phyloP scores from a whole-genome alignment of 2,113 vertebrate species.

The Mus musculus region DNA sequence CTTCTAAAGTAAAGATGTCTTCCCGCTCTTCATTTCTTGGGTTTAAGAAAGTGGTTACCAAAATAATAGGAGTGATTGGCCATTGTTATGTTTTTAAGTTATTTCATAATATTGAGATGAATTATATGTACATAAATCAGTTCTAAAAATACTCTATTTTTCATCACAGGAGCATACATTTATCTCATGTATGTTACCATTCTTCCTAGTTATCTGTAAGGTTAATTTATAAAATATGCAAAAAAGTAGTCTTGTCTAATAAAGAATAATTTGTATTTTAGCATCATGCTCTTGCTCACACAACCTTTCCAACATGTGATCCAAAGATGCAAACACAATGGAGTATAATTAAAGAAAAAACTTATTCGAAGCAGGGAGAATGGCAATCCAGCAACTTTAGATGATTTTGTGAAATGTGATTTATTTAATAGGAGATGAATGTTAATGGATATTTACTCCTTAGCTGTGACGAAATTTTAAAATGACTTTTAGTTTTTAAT shows the following conservation, averaged over 20 bases:
- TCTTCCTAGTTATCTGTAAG: not conserved
- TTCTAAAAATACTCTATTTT: not conserved
- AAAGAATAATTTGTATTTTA: conserved; percentile 34
- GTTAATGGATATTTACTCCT: conserved; percentile 40
- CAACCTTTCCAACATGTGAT: conserved; percentile 14
- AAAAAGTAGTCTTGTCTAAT: not conserved
- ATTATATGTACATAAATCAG: not conserved
- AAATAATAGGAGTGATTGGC: not conserved
- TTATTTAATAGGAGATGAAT: conserved; percentile 49
- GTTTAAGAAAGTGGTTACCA: conserved; percentile 45
- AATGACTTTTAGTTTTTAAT: conserved; percentile 68
- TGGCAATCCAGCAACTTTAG: conserved; percentile 36
- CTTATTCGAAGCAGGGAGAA: not conserved
- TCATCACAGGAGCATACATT: not conserved
- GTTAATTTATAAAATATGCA: not conserved
- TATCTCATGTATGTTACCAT: not conserved
- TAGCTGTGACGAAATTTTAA: conserved; percentile 47
- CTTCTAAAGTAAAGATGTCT: conserved; percentile 53
- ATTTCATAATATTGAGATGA: conserved; percentile 19
- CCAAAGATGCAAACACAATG: conserved; percentile 6
- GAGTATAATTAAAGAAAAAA: conserved; percentile 40
- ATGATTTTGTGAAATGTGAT: conserved; percentile 3
- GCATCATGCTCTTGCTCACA: not conserved
- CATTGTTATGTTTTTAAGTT: conserved; percentile 1
- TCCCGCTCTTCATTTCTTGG: conserved; percentile 47